Percentiles rank a stretch among this genome's conserved stretches.
Conservation (phyloP, 1,140 invertebrate species). For the Archegozetes longisetosus region DNA sequence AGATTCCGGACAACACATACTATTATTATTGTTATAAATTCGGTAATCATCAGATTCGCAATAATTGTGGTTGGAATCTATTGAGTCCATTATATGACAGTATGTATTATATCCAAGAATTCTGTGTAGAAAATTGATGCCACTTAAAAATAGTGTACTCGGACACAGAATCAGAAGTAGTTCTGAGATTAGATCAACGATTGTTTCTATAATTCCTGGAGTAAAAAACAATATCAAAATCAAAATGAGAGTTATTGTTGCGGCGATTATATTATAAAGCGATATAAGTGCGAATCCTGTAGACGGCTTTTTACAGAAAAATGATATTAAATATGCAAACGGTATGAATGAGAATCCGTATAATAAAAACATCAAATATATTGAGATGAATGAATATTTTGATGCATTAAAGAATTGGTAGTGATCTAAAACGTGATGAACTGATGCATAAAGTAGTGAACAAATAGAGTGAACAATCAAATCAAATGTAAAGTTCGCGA, state of each 20-base stretch:
- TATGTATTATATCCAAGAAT: not conserved
- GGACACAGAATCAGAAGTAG: not conserved
- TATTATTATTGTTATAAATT: too few species aligned
- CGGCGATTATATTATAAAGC: not conserved
- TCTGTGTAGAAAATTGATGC: not conserved
- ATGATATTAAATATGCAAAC: conserved; percentile 20
- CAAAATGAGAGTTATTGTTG: not conserved
- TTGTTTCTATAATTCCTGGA: not conserved
- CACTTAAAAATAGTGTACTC: not conserved
- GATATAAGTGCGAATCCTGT: conserved; percentile 17
- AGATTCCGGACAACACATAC: too few species aligned
- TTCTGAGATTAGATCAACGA: not conserved
- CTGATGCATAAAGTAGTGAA: conserved; percentile 14
- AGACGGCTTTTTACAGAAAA: conserved; percentile 12
- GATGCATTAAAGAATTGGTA: conserved; percentile 8
- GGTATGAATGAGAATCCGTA: conserved; percentile 21
- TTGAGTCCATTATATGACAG: too few species aligned
- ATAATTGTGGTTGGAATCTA: too few species aligned
- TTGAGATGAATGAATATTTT: not conserved
- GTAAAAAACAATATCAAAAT: too few species aligned
- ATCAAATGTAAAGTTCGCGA: conserved; percentile 19
- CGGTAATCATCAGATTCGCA: too few species aligned
- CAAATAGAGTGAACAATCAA: conserved; percentile 6
- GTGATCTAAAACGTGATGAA: conserved; percentile 8
- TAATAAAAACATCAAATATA: conserved; percentile 17